These are phyloP conservation scores for Thecophora atra DNA, from an alignment of 2,888 invertebrate species.

Conservation along the genomic window DNA sequence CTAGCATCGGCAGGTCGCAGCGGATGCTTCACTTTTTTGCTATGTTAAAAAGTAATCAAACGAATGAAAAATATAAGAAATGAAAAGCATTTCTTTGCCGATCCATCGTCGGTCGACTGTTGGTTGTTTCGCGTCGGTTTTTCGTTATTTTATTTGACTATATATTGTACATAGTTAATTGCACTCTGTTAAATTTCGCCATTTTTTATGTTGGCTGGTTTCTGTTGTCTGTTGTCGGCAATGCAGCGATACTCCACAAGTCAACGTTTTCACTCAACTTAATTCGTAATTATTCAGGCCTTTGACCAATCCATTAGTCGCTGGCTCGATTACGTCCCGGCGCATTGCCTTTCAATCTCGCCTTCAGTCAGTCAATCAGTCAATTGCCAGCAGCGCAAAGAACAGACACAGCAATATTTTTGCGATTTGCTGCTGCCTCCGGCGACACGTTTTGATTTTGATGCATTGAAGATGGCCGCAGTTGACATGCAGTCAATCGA, in stretches of 20 bases:
- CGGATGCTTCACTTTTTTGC: slow-evolving; percentile 6
- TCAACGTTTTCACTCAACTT: slow-evolving; percentile 38
- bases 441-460: slow-evolving; percentile 7
- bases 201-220: not conserved
- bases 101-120: slow-evolving; percentile 8
- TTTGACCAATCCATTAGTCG: slow-evolving; percentile 55
- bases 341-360: slow-evolving; percentile 23
- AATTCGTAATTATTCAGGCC: slow-evolving; percentile 56
- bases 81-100: slow-evolving; percentile 12
- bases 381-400: not conserved
- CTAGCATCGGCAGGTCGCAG: not conserved
- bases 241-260: slow-evolving; percentile 1
- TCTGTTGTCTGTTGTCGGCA: not conserved
- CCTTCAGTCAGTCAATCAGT: slow-evolving; percentile 14
- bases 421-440: slow-evolving; percentile 5
- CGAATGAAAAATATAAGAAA: not conserved
- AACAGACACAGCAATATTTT: not conserved
- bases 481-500: slow-evolving; percentile 37
- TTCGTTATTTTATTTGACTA: not conserved
- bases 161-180: no score
- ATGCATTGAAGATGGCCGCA: slow-evolving; percentile 26
- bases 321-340: slow-evolving; percentile 24
- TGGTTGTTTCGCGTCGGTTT: not conserved
- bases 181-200: slow-evolving; percentile 11
- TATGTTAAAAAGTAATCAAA: not conserved